phyloP scores from a whole-genome alignment of 2,113 vertebrate species.

The Psittacula cyanocephala region DNA sequence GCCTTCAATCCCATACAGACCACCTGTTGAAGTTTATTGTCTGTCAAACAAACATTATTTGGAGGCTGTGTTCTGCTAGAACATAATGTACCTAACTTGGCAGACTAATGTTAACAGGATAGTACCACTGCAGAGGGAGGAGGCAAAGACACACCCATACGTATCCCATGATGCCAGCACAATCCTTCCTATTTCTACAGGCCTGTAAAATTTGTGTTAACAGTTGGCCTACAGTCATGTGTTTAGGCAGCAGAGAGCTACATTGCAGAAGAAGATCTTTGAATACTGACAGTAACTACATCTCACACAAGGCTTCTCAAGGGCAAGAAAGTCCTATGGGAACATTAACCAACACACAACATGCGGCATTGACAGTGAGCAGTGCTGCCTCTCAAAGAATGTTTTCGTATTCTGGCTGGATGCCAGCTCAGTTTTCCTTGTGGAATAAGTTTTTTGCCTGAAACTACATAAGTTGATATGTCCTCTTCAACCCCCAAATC shows the following conservation, averaged over 20 bases:
- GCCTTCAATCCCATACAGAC: background rate
- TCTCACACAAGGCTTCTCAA: background rate
- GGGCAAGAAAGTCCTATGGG: rapidly evolving
- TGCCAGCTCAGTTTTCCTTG: background rate
- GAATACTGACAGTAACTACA: background rate
- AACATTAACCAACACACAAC: background rate
- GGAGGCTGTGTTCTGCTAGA: background rate
- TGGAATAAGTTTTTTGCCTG: background rate
- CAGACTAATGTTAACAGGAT: constrained; percentile 21
- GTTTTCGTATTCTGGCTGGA: background rate
- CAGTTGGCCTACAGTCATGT: background rate
- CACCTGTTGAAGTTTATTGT: background rate
- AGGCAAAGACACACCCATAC: background rate
- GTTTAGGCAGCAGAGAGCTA: background rate
- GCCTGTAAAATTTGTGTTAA: background rate
- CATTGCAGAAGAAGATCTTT: background rate
- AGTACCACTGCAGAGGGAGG: constrained; percentile 4
- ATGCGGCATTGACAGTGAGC: background rate
- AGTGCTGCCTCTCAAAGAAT: background rate
- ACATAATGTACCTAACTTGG: constrained; percentile 24
- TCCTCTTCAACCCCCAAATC: background rate
- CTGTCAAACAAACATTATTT: background rate
- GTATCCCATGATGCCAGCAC: background rate
- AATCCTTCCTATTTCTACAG: background rate
- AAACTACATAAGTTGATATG: rapidly evolving